These are phyloP conservation scores for Sphaerophoria taeniata DNA, from an alignment of 2,888 invertebrate species.

Conservation along the genomic window DNA sequence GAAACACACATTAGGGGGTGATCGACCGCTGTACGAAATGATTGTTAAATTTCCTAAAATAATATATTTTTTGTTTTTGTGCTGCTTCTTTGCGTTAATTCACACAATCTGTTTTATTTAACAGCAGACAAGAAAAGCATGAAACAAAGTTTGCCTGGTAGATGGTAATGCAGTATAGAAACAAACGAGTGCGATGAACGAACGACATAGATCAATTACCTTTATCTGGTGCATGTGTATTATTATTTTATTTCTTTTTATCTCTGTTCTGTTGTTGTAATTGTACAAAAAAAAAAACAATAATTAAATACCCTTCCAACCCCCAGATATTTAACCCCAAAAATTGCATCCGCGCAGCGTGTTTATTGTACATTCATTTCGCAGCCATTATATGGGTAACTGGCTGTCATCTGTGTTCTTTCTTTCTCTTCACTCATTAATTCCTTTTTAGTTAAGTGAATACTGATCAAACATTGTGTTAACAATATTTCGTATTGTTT, in stretches of 20 bases:
- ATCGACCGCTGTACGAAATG: slow-evolving; percentile 63
- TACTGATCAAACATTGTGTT: slow-evolving; percentile 57
- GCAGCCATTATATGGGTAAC: slow-evolving; percentile 56
- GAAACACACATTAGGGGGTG: slow-evolving; percentile 55
- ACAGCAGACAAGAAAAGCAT: not conserved
- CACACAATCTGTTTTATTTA: slow-evolving; percentile 64
- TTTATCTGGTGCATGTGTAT: slow-evolving; percentile 59
- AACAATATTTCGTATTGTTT: slow-evolving; percentile 26
- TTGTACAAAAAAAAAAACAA: no score
- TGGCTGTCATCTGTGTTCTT: slow-evolving; percentile 65
- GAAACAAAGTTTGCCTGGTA: slow-evolving; percentile 44
- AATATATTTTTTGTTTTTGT: slow-evolving; percentile 39
- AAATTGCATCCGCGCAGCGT: slow-evolving; percentile 40
- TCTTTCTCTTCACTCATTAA: slow-evolving; percentile 33
- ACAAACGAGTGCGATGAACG: slow-evolving; percentile 26
- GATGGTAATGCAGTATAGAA: slow-evolving; percentile 9
- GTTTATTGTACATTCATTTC: not conserved
- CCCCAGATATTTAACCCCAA: slow-evolving; percentile 36
- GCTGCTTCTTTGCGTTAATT: slow-evolving; percentile 32
- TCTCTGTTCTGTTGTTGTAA: not conserved
- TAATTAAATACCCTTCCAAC: not conserved
- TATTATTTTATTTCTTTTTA: slow-evolving; percentile 39
- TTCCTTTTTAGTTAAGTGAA: not conserved
- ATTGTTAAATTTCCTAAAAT: slow-evolving; percentile 72
- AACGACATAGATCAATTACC: slow-evolving; percentile 69